phyloP scores from a whole-genome alignment of 2,797 vertebrate genomes.

The Hephaestus fuliginosus region DNA sequence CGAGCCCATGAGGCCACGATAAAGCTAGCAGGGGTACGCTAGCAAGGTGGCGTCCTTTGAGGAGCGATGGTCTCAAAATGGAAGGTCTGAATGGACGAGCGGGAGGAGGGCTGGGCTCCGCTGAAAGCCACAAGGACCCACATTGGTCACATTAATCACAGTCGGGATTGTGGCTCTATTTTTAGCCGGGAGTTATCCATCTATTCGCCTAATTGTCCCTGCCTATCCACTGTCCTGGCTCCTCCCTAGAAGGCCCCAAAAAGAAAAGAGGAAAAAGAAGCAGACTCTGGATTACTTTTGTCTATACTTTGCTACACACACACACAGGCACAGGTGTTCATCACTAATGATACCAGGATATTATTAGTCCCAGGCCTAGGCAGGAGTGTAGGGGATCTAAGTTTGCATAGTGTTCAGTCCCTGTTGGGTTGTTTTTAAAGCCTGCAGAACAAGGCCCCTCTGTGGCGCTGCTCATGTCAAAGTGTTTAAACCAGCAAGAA shows the following conservation, averaged over 20 bases:
- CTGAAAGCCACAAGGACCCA: conserved; percentile 62
- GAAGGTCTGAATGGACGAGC: conserved; percentile 57
- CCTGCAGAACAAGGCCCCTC: conserved; percentile 78
- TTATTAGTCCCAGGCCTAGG: conserved; percentile 74
- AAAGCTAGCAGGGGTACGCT: conserved; percentile 68
- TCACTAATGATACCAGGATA: conserved; percentile 81
- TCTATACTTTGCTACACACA: conserved; percentile 49
- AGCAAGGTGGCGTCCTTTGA: conserved; percentile 68
- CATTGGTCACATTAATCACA: conserved; percentile 72
- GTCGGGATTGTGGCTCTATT: conserved; percentile 66
- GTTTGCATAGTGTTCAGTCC: conserved; percentile 72
- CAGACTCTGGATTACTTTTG: conserved; percentile 33
- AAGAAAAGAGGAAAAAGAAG: conserved; percentile 30
- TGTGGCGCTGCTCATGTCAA: conserved; percentile 72
- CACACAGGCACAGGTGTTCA: conserved; percentile 74
- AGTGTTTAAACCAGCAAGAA: conserved; percentile 73
- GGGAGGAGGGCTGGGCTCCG: conserved; percentile 54
- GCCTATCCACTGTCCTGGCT: conserved; percentile 42
- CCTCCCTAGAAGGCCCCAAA: conserved; percentile 25
- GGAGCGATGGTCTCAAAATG: conserved; percentile 70
- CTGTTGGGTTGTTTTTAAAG: conserved; percentile 77
- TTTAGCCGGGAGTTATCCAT: conserved; percentile 72
- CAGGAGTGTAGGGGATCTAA: conserved; percentile 61
- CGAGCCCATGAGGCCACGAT: conserved; percentile 73
- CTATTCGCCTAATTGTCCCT: conserved; percentile 69